Percentiles rank a stretch among this genome's conserved stretches.
Conservation (phyloP, 2,113 vertebrate species). For the Alectura lathami region DNA sequence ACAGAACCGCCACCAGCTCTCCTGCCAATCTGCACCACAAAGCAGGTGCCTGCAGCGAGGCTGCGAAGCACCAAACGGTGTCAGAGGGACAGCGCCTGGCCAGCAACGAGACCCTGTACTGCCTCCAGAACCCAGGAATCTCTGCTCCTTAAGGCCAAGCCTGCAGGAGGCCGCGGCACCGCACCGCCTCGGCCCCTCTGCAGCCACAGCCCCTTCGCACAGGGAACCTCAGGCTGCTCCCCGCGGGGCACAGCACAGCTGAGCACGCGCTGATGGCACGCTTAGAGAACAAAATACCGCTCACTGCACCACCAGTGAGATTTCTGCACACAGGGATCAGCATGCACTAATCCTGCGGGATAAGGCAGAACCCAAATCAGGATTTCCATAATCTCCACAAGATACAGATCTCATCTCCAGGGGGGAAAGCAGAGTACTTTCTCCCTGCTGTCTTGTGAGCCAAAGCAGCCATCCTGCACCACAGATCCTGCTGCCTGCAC, state of each 20-base stretch:
- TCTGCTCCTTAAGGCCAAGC: not conserved
- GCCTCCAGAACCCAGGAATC: not conserved
- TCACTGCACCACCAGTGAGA: not conserved
- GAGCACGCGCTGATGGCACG: fast-evolving
- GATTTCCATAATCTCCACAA: not conserved
- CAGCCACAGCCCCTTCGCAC: fast-evolving
- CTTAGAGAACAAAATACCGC: not conserved
- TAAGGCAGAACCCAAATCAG: not conserved
- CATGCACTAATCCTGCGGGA: not conserved
- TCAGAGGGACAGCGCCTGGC: not conserved
- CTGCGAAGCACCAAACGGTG: not conserved
- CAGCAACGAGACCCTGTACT: not conserved
- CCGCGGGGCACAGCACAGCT: not conserved
- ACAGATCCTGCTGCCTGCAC: not conserved
- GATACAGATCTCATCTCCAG: not conserved
- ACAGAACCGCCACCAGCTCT: not conserved
- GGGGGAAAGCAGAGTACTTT: not conserved
- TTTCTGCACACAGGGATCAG: not conserved
- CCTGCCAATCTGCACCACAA: not conserved
- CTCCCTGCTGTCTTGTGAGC: not conserved
- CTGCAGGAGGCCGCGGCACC: not conserved
- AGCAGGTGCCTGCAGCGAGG: fast-evolving
- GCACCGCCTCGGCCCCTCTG: too few species aligned
- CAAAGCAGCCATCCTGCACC: too few species aligned
- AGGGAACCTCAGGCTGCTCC: fast-evolving